These are phyloP conservation scores for Uropsilus gracilis DNA, from an alignment of 2,113 vertebrate species.

Conservation along the genomic window DNA sequence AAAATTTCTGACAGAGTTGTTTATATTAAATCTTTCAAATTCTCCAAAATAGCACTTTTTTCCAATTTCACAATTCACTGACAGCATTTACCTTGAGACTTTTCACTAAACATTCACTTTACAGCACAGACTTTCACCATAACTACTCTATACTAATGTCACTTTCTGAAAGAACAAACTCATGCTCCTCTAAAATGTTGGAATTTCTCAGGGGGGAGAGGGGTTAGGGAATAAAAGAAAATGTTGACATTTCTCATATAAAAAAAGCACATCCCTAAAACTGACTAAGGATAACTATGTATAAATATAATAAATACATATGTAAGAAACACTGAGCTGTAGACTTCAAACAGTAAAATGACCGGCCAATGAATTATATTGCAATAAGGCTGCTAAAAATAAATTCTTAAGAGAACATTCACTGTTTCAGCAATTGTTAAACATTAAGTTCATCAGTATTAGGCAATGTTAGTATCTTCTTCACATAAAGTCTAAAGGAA, in stretches of 20 bases:
- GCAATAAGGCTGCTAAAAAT: slow-evolving; percentile 8
- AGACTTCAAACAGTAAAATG: background rate
- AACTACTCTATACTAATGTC: background rate
- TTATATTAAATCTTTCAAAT: slow-evolving; percentile 46
- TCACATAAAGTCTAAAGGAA: background rate
- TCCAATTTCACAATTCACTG: background rate
- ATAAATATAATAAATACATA: background rate
- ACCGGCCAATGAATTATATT: background rate
- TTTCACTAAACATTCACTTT: background rate
- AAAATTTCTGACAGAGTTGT: slow-evolving; percentile 40
- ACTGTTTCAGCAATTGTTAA: slow-evolving; percentile 19
- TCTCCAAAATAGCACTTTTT: slow-evolving; percentile 25
- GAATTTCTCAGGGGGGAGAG: background rate
- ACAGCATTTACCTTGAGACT: background rate
- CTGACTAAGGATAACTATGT: background rate
- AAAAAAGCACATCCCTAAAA: background rate
- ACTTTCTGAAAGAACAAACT: slow-evolving; percentile 4
- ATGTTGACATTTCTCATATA: background rate
- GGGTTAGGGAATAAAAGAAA: too few species aligned
- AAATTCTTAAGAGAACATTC: background rate
- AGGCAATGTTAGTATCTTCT: background rate
- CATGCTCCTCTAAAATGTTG: background rate
- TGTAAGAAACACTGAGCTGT: background rate
- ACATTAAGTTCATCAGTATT: background rate
- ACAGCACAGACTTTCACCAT: background rate